Evolutionary conservation across 1,140 invertebrate genomes (phyloP).

Genomic region (Rhopalosiphum padi): DNA sequence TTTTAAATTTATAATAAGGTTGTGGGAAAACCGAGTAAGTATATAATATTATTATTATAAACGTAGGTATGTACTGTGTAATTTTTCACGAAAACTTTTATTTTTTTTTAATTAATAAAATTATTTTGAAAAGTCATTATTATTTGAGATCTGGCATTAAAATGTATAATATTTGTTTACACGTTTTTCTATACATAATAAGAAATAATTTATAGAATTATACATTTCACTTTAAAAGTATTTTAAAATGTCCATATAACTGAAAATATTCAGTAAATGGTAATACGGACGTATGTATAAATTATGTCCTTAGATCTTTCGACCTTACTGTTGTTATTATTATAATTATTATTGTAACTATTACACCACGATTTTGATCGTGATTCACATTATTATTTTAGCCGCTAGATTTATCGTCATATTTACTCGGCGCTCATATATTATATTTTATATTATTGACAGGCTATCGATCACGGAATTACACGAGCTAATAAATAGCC

Average conservation of each 20-base stretch:
- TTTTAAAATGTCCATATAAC: background rate
- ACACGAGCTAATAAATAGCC: background rate
- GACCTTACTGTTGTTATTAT: no score
- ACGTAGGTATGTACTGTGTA: no score
- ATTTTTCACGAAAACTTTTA: background rate
- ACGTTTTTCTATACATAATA: background rate
- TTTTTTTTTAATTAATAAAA: no score
- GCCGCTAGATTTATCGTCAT: background rate
- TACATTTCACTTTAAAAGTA: background rate
- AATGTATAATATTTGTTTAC: background rate
- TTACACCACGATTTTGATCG: background rate
- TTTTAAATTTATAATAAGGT: constrained; percentile 14
- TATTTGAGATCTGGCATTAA: background rate
- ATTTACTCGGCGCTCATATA: background rate
- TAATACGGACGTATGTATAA: background rate
- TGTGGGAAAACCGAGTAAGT: background rate
- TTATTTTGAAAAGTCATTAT: no score
- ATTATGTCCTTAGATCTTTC: background rate
- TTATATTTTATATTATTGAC: background rate
- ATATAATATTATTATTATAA: background rate
- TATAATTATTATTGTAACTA: no score
- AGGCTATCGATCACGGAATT: background rate
- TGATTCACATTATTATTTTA: background rate
- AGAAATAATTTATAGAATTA: background rate
- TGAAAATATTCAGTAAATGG: no score